These are phyloP conservation scores for Falcunculus frontatus DNA, from an alignment of 2,113 vertebrate species.

Conservation along the genomic window DNA sequence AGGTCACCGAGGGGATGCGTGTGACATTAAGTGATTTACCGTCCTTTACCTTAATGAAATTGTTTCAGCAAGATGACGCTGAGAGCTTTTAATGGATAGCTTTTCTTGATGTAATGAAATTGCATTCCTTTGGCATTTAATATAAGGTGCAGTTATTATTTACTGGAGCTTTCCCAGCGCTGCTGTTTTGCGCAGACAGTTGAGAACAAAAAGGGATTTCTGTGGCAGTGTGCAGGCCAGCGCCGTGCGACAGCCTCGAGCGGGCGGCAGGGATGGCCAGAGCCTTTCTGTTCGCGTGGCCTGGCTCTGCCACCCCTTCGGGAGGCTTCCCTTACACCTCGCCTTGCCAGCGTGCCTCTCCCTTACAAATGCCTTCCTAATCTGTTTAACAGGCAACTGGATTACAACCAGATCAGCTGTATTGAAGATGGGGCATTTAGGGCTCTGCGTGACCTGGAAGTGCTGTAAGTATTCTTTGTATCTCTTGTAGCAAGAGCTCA, in stretches of 20 bases:
- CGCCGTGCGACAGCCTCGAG: conserved; percentile 49
- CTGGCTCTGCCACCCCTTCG: not conserved
- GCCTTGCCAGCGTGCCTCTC: not conserved
- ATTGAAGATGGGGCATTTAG: conserved; percentile 95
- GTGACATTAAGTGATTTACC: conserved; percentile 95
- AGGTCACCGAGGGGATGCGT: conserved; percentile 85
- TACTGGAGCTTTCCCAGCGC: conserved; percentile 78
- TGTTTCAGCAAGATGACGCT: conserved; percentile 90
- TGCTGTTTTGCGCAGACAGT: conserved; percentile 69
- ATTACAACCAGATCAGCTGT: conserved; percentile 98
- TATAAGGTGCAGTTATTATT: conserved; percentile 88
- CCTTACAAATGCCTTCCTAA: conserved; percentile 63
- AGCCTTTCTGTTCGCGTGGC: not conserved
- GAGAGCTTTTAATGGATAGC: conserved; percentile 89
- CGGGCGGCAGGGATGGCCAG: not conserved
- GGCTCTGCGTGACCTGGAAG: conserved; percentile 94
- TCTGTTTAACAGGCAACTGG: conserved; percentile 90
- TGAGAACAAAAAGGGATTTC: conserved; percentile 77
- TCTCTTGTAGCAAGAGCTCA: conserved; percentile 42
- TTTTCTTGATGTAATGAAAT: conserved; percentile 91
- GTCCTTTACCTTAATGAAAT: conserved; percentile 98
- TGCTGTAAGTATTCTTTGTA: conserved; percentile 87
- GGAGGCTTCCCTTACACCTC: not conserved
- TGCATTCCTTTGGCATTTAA: conserved; percentile 88
- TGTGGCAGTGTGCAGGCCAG: conserved; percentile 58